Evolutionary conservation across 2,797 vertebrate genomes (phyloP).

Genomic region (Thaleichthys pacificus): DNA sequence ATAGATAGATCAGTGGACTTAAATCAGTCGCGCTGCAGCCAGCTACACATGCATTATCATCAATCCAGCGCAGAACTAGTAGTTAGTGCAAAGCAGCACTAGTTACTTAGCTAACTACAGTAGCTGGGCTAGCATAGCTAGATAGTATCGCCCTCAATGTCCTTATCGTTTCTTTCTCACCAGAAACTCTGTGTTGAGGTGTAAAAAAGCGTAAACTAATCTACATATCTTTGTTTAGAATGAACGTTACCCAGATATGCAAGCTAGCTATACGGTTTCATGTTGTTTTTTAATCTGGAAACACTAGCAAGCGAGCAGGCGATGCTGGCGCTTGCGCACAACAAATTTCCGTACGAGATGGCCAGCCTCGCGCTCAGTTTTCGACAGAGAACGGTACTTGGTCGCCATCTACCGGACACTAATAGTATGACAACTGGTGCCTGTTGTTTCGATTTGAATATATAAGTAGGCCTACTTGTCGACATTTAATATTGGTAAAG

Average conservation of each 20-base stretch:
- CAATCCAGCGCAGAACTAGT: background rate
- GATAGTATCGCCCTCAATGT: background rate
- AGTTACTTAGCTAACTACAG: background rate
- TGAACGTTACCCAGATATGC: background rate
- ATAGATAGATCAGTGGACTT: background rate
- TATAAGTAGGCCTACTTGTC: background rate
- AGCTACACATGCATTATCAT: background rate
- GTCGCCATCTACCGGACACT: background rate
- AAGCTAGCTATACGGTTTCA: background rate
- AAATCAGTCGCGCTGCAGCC: background rate
- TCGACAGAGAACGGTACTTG: background rate
- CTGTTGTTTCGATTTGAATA: background rate
- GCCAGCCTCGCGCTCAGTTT: background rate
- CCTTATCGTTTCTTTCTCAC: background rate
- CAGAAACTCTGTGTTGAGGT: background rate
- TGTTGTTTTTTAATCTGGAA: background rate
- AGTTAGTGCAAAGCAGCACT: background rate
- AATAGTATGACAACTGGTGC: background rate
- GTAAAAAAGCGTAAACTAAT: background rate
- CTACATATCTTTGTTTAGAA: background rate
- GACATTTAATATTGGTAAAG: too few species aligned
- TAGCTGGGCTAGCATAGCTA: slow-evolving; percentile 1
- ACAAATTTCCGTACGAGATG: background rate
- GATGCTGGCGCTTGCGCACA: background rate
- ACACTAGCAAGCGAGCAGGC: background rate